Percentiles rank a stretch among this genome's conserved stretches.
Evolutionary conservation across 2,797 vertebrate genomes (phyloP).

Genomic region (Intellagama lesueurii): DNA sequence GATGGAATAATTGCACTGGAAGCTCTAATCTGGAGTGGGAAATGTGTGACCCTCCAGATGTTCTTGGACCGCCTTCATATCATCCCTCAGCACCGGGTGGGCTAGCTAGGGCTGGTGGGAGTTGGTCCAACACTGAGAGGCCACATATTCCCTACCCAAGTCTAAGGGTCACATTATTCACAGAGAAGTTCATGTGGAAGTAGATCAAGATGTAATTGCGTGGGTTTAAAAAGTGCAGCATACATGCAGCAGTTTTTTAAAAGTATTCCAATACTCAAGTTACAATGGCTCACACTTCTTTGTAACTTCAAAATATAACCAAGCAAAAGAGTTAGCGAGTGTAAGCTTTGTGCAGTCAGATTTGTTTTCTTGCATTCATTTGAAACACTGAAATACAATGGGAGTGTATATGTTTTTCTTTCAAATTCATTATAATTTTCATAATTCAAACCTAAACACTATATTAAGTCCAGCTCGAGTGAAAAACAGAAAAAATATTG

Average conservation of each 20-base stretch:
- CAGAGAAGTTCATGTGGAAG: background rate
- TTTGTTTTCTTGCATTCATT: background rate
- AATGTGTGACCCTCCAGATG: background rate
- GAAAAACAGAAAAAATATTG: conserved; percentile 46
- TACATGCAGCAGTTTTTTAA: background rate
- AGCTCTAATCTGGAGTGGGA: background rate
- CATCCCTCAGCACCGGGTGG: background rate
- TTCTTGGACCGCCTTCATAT: background rate
- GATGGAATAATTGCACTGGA: background rate
- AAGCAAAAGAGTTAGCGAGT: background rate
- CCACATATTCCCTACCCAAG: background rate
- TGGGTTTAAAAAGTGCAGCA: background rate
- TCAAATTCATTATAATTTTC: conserved; percentile 9
- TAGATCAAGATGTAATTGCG: background rate
- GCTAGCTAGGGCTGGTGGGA: background rate
- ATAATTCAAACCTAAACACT: conserved; percentile 45
- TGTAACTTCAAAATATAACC: background rate
- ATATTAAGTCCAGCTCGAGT: conserved; percentile 34
- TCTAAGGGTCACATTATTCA: background rate
- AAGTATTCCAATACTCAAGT: background rate
- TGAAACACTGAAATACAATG: background rate
- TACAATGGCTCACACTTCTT: background rate
- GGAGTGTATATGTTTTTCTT: background rate
- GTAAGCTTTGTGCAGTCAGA: background rate
- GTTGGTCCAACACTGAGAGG: background rate